These are phyloP conservation scores for Hypomecis punctinalis DNA, from an alignment of 2,888 invertebrate genomes.

Conservation along the genomic window DNA sequence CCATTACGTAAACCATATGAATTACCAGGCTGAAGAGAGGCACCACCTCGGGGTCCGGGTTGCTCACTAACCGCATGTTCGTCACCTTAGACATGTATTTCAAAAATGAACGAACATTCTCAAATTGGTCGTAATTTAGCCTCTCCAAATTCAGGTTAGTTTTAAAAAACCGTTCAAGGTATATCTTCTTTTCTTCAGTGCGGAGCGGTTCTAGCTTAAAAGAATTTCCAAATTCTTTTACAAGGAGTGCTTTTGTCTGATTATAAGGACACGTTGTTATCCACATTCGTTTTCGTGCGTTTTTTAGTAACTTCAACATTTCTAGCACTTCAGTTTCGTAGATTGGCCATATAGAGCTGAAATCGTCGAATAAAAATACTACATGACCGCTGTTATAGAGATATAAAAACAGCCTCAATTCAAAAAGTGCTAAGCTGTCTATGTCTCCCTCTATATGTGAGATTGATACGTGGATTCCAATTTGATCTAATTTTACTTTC, in stretches of 20 bases:
- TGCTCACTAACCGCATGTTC: slow-evolving; percentile 15
- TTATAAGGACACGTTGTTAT: slow-evolving; percentile 51
- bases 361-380: slow-evolving; percentile 55
- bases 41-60: slow-evolving; percentile 42
- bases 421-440: slow-evolving; percentile 42
- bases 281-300: slow-evolving; percentile 50
- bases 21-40: slow-evolving; percentile 50
- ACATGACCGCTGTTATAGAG: slow-evolving; percentile 49
- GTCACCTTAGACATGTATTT: slow-evolving; percentile 41
- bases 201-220: slow-evolving; percentile 48
- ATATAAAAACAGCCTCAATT: slow-evolving; percentile 52
- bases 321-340: slow-evolving; percentile 50
- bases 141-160: slow-evolving; percentile 53
- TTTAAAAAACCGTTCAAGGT: slow-evolving; percentile 50
- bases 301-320: slow-evolving; percentile 47
- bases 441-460: slow-evolving; percentile 27
- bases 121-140: slow-evolving; percentile 51
- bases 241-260: slow-evolving; percentile 41
- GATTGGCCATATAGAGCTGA: slow-evolving; percentile 51
- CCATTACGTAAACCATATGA: slow-evolving; percentile 48
- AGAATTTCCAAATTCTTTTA: slow-evolving; percentile 42
- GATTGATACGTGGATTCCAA: slow-evolving; percentile 35
- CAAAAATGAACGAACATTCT: slow-evolving; percentile 48
- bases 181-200: slow-evolving; percentile 44
- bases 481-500: slow-evolving; percentile 35